Evolutionary conservation across 2,113 vertebrate genomes (phyloP).

Genomic region (Lepisosteus osseus): DNA sequence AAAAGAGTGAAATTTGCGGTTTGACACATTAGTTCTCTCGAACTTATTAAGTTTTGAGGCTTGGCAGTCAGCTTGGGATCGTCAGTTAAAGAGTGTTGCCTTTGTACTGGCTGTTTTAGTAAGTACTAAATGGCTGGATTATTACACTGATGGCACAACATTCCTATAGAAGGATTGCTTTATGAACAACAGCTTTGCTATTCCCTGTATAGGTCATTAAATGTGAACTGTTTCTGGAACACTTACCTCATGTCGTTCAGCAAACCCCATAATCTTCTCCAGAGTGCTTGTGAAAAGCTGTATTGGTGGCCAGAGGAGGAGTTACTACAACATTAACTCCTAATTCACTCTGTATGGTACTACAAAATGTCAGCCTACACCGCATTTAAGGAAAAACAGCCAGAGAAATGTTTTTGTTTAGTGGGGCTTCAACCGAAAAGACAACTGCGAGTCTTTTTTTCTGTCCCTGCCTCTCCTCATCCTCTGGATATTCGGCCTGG

Average conservation of each 20-base stretch:
- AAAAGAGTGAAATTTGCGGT: too few relatives aligned
- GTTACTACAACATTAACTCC: slow-evolving; percentile 39
- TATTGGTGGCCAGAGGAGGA: slow-evolving; percentile 41
- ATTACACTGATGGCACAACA: too few relatives aligned
- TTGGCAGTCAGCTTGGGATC: too few relatives aligned
- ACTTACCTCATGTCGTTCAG: neutral
- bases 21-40: too few relatives aligned
- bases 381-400: slow-evolving; percentile 24
- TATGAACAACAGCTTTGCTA: neutral
- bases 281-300: slow-evolving; percentile 50
- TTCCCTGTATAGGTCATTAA: slow-evolving; percentile 5
- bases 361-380: slow-evolving; percentile 47
- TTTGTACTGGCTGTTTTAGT: too few relatives aligned
- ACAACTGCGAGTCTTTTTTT: slow-evolving; percentile 29
- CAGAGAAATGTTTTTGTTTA: slow-evolving; percentile 38
- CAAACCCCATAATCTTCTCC: slow-evolving; percentile 48
- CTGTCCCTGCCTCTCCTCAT: slow-evolving; percentile 18
- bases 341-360: neutral
- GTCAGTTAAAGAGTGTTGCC: too few relatives aligned
- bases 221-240: neutral
- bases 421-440: slow-evolving; percentile 34
- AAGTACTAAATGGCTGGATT: too few relatives aligned
- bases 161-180: too few relatives aligned
- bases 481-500: slow-evolving; percentile 38
- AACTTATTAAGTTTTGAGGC: too few relatives aligned